Conservation (phyloP, 1,140 invertebrate genomes). For the Papilio dardanus region DNA sequence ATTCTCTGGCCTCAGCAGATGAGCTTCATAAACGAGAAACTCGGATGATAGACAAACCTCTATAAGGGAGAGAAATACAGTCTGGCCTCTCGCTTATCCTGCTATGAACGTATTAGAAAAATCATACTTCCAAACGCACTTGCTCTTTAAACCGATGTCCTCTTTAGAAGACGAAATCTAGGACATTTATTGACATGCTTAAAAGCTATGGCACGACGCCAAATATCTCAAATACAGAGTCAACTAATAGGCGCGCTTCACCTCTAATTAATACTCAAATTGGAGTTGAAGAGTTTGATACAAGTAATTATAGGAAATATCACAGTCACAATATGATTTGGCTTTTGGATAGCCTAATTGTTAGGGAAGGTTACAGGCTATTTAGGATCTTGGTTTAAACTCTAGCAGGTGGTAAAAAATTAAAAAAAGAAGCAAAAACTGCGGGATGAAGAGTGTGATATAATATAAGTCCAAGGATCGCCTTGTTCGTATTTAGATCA, state of each 20-base stretch:
- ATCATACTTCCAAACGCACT: neutral
- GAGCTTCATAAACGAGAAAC: too few species aligned
- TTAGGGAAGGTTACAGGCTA: neutral
- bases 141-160: neutral
- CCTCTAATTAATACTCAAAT: constrained; percentile 17
- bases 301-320: neutral
- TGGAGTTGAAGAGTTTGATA: neutral
- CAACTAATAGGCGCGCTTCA: constrained; percentile 3
- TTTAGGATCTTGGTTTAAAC: neutral
- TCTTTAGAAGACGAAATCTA: neutral
- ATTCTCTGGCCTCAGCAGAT: too few species aligned
- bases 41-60: too few species aligned
- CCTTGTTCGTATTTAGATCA: constrained; percentile 33
- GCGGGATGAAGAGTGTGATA: neutral
- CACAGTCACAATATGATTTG: neutral
- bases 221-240: constrained; percentile 31
- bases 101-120: neutral
- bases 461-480: constrained; percentile 28
- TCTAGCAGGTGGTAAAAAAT: neutral
- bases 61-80: too few species aligned
- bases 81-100: too few species aligned
- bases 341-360: neutral
- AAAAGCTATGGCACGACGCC: constrained; percentile 9
- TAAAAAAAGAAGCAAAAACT: neutral
- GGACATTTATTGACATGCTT: constrained; percentile 1